A percentile compares a stretch with the other conserved stretches of the same genome.
Evolutionary conservation across 1,140 invertebrate species (phyloP).

Genomic region (Drosophila burlai): DNA sequence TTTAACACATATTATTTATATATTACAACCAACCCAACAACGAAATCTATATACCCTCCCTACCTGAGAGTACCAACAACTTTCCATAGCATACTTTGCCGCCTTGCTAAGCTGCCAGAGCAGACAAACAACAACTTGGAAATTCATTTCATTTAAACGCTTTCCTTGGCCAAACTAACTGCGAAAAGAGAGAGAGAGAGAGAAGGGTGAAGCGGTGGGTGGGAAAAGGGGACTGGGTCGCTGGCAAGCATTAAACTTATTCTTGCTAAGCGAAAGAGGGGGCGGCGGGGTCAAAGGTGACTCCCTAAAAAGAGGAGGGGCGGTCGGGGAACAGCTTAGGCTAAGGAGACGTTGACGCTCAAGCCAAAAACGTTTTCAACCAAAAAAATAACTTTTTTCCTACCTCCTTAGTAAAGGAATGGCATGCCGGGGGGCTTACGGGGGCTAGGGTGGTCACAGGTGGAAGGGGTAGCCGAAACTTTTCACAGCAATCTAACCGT

Average conservation of each 20-base stretch:
- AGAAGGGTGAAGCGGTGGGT: background rate
- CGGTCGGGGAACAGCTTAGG: conserved; percentile 11
- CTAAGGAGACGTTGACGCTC: conserved; percentile 57
- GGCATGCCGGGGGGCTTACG: background rate
- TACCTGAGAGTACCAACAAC: conserved; percentile 4
- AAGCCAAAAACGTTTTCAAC: conserved; percentile 63
- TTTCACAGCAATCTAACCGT: conserved; percentile 58
- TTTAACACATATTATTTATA: too few relatives aligned
- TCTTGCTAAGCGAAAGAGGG: conserved; percentile 7
- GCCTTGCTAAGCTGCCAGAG: conserved; percentile 36
- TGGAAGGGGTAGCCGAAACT: conserved; percentile 21
- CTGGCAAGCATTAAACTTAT: conserved; percentile 54
- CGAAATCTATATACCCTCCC: background rate
- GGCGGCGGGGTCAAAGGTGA: conserved; percentile 5
- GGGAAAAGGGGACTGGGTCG: conserved; percentile 2
- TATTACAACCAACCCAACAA: background rate
- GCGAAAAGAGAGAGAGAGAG: conserved; percentile 8
- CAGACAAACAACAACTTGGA: conserved; percentile 58
- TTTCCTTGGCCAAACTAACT: conserved; percentile 46
- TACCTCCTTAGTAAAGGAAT: background rate
- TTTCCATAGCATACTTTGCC: conserved; percentile 64
- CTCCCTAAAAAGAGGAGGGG: background rate
- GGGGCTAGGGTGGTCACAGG: background rate
- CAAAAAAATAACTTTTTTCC: conserved; percentile 27
- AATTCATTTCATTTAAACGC: conserved; percentile 76